Base-by-base conservation (phyloP, 2,113 vertebrate species). In the Notothenia rossii region DNA sequence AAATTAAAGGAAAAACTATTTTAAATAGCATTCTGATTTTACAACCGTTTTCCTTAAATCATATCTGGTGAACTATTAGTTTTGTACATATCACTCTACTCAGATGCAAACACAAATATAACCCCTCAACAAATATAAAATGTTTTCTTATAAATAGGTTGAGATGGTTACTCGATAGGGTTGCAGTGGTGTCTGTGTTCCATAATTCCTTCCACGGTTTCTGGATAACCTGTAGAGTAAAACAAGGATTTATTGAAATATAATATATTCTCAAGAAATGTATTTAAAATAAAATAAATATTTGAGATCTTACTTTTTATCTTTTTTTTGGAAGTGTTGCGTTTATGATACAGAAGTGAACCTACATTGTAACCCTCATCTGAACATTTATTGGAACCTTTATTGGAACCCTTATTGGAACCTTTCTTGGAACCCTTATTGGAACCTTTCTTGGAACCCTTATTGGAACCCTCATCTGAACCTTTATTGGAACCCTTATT, bases 101-200 rank as follows among this genome's bases (percentile, higher is more conserved):
- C 11, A 29, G 36, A 63, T 14, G 11, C 17, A 56, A 18, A 33
- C 25, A 77, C 5, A 71, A 22, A 22, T 50, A 50, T 11, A 43
- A 25, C 14, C 46, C 15, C 5, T 0, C 2, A 53, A 18, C 2
- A 20, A 6, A 54, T 43, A 18, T 40, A 25, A 66, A 59, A 80
- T 43, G 1, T 9, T 11, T 40, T 22, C 0, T 18, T 10, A 8
- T 1, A 10, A 10, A 45, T 6, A 48, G 59, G 76, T 69, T 14
- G 17, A 54, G 75, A 63, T 46, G 10, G 17, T 86, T 79, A 89
- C 87, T 0, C 0, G 0, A 70, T 29, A 25, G 46, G 0, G 0
- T 14, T 1, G 0, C 0, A 0, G 12, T 0, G 0, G 3, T 0
- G 45, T 55, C 29, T 29, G 0, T 0, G 9, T 2, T 7, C 1